Evolutionary conservation across 2,888 invertebrate species (phyloP).

Genomic region (Nymphalis urticae): DNA sequence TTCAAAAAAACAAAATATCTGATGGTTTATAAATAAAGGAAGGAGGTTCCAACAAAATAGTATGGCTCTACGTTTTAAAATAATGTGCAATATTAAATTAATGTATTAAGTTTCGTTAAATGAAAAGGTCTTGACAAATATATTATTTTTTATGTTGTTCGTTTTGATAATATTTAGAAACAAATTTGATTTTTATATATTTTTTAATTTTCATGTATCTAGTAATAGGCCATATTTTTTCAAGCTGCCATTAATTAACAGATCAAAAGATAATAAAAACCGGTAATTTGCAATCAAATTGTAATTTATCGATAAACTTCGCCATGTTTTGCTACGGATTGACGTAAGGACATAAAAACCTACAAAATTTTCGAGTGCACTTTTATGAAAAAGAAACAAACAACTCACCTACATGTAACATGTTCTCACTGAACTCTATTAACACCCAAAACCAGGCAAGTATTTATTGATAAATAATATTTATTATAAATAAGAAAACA

Average conservation of each 20-base stretch:
- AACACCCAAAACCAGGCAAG: slow-evolving; percentile 79
- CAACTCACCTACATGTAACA: slow-evolving; percentile 77
- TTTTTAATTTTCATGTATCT: too few species aligned
- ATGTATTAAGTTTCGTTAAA: too few species aligned
- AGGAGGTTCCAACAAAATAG: too few species aligned
- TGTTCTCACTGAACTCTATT: slow-evolving; percentile 80
- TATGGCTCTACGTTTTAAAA: too few species aligned
- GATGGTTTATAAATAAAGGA: too few species aligned
- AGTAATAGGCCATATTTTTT: neutral
- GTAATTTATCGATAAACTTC: slow-evolving; percentile 19
- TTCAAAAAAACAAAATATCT: too few species aligned
- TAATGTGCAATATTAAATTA: too few species aligned
- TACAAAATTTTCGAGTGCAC: slow-evolving; percentile 81
- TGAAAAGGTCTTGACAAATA: too few species aligned
- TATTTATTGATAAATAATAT: slow-evolving; percentile 13
- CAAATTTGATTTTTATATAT: too few species aligned
- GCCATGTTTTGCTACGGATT: slow-evolving; percentile 65
- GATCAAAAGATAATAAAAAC: neutral
- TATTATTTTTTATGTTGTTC: too few species aligned
- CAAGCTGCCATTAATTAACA: neutral
- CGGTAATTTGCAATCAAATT: slow-evolving; percentile 8
- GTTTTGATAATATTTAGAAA: too few species aligned
- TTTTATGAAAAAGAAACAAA: slow-evolving; percentile 65
- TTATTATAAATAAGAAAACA: slow-evolving; percentile 19
- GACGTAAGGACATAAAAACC: slow-evolving; percentile 66